Percentiles rank a stretch among this genome's conserved stretches.
phyloP scores from a whole-genome alignment of 2,113 vertebrate species.

The Sakesphorus luctuosus region DNA sequence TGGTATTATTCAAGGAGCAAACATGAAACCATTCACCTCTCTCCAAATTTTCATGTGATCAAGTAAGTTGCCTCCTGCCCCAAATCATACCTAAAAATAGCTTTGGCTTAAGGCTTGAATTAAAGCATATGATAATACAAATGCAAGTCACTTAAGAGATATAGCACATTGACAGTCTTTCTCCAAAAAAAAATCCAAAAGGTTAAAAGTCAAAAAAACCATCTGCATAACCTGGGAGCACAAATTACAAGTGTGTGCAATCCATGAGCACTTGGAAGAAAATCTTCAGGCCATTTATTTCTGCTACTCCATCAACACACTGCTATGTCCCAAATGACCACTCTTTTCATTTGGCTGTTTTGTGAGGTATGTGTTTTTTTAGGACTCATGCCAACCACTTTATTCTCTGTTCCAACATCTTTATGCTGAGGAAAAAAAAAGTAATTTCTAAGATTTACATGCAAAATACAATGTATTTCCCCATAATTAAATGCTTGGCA shows the following conservation, averaged over 20 bases:
- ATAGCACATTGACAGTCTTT: neutral
- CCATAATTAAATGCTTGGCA: neutral
- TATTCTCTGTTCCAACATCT: neutral
- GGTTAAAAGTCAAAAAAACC: neutral
- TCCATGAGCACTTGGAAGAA: neutral
- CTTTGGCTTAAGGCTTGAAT: neutral
- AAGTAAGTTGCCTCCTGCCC: neutral
- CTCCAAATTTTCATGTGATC: neutral
- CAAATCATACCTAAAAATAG: neutral
- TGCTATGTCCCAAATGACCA: neutral
- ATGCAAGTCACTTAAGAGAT: neutral
- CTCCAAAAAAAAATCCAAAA: neutral
- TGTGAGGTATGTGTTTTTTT: neutral
- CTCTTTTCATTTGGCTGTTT: neutral
- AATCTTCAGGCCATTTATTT: slow-evolving; percentile 1
- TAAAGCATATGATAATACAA: neutral
- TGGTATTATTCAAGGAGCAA: neutral
- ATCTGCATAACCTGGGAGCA: neutral
- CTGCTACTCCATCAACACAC: neutral
- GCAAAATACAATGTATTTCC: neutral
- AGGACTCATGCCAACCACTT: neutral
- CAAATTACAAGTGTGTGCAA: neutral
- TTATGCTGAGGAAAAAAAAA: neutral
- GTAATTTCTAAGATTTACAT: neutral
- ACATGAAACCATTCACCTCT: neutral